A percentile compares a stretch with the other conserved stretches of the same genome.
Evolutionary conservation across 2,888 invertebrate genomes (phyloP).

Genomic region (Myopa tessellatipennis): DNA sequence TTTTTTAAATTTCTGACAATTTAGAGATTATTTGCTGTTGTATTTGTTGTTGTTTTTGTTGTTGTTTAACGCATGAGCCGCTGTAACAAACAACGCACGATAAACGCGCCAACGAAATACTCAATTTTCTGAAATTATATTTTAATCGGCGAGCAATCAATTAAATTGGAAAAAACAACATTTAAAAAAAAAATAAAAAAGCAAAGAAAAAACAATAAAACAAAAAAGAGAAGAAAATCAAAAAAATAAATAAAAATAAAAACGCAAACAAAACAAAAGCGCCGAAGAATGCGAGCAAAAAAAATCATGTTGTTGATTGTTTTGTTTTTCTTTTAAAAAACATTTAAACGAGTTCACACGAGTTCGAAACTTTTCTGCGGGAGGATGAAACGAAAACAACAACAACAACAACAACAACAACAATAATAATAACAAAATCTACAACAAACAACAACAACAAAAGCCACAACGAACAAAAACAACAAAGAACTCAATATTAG

Average conservation of each 20-base stretch:
- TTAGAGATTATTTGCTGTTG: not conserved
- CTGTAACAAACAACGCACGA: not conserved
- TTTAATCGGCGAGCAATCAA: not conserved
- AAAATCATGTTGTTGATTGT: not conserved
- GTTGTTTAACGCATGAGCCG: constrained; percentile 9
- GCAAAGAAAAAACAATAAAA: not conserved
- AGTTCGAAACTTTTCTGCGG: constrained; percentile 32
- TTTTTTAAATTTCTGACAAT: not conserved
- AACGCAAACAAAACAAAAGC: constrained; percentile 22
- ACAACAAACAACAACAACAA: too few species aligned
- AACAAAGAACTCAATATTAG: constrained; percentile 27
- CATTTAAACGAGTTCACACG: constrained; percentile 24
- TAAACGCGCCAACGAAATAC: not conserved
- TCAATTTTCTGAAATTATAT: constrained; percentile 6
- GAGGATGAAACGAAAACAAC: constrained; percentile 23
- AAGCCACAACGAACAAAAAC: constrained; percentile 19
- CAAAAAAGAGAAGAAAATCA: not conserved
- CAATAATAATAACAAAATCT: not conserved
- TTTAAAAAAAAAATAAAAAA: not conserved
- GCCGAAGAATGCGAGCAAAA: constrained; percentile 13
- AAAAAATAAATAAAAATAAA: not conserved
- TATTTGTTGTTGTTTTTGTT: not conserved
- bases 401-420: not conserved
- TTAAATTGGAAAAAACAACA: not conserved
- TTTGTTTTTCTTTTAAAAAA: not conserved